Conservation (phyloP, 2,113 vertebrate species). For the Petaurus breviceps region DNA sequence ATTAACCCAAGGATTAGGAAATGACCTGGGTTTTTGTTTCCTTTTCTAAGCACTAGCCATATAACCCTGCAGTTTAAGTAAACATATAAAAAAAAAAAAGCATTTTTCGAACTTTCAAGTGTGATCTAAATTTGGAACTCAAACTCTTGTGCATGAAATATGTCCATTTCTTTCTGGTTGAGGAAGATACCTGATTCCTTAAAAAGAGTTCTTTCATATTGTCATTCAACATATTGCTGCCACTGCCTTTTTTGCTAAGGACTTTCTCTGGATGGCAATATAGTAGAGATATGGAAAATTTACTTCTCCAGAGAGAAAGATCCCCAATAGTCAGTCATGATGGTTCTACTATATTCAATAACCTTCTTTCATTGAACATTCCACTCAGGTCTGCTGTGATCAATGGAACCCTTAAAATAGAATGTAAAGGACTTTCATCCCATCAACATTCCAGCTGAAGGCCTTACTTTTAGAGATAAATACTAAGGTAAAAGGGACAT, state of each 20-base stretch:
- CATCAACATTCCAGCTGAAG: not conserved
- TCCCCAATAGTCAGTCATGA: not conserved
- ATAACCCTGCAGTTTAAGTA: too few species aligned
- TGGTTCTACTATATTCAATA: not conserved
- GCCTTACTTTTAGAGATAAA: not conserved
- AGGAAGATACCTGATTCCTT: not conserved
- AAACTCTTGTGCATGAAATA: not conserved
- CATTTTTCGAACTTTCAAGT: not conserved
- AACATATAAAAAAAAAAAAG: too few species aligned
- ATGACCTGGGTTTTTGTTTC: too few species aligned
- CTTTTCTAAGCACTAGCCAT: too few species aligned
- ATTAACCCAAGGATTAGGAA: not conserved
- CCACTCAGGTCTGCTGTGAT: not conserved
- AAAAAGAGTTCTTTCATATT: not conserved
- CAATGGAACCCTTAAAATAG: not conserved
- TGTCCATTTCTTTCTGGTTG: not conserved
- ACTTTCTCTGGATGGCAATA: not conserved
- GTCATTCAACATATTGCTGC: not conserved
- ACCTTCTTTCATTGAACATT: not conserved
- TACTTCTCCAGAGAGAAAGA: conserved; percentile 11
- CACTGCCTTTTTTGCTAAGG: not conserved
- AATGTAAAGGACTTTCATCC: not conserved
- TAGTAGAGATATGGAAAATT: not conserved
- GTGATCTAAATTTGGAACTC: not conserved
- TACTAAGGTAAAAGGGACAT: not conserved